Evolutionary conservation across 2,888 invertebrate genomes (phyloP).

Genomic region (Chloromyia formosa): DNA sequence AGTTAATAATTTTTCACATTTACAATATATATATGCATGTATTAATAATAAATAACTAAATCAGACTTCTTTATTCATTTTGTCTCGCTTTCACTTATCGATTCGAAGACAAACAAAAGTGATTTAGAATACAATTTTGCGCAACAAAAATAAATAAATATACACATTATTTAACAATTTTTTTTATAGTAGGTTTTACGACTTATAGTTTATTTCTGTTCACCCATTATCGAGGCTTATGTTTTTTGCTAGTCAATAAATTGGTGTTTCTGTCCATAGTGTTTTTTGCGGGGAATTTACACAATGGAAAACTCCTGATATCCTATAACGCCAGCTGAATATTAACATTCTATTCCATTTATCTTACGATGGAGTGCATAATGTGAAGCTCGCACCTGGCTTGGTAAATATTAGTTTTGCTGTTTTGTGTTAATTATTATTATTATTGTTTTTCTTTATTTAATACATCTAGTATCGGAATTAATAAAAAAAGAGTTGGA

Average conservation of each 20-base stretch:
- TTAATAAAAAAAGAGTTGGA: conserved; percentile 12
- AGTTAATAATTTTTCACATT: conserved; percentile 5
- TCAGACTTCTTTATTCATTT: conserved; percentile 30
- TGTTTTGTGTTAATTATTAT: conserved; percentile 1
- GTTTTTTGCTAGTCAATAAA: conserved; percentile 3
- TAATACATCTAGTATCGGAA: conserved; percentile 25
- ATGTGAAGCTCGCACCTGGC: conserved; percentile 22
- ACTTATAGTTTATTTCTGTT: too few species aligned
- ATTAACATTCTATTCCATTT: too few species aligned
- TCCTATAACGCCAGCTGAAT: too few species aligned
- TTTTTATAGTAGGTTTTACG: conserved; percentile 3
- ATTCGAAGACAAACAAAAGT: conserved; percentile 33
- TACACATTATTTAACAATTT: conserved; percentile 18
- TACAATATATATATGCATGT: not conserved
- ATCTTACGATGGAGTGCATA: not conserved
- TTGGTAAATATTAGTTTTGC: conserved; percentile 8
- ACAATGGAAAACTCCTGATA: too few species aligned
- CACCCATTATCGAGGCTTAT: conserved; percentile 9
- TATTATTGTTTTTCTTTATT: not conserved
- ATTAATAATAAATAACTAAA: conserved; percentile 27
- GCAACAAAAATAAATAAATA: conserved; percentile 39
- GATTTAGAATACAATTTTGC: conserved; percentile 26
- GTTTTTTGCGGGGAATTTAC: too few species aligned
- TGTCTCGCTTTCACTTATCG: not conserved
- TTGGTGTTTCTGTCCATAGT: conserved; percentile 23